These are phyloP conservation scores for Argyrosomus regius DNA, from an alignment of 2,797 vertebrate genomes.

Conservation along the genomic window DNA sequence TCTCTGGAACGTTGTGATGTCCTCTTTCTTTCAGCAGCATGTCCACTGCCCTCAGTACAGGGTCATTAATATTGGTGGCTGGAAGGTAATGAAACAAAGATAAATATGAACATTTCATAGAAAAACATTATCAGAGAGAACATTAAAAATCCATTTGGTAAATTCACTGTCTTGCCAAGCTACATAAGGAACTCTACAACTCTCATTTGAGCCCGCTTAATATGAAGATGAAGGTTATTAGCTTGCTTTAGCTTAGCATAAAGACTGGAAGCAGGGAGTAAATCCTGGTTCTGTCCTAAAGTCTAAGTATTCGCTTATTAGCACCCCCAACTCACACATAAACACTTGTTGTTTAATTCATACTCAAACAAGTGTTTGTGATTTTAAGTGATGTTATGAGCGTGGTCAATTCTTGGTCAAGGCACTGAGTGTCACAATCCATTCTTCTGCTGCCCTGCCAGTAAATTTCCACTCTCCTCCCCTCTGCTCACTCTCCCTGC, in stretches of 20 bases:
- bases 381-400: background rate
- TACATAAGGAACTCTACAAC: no score
- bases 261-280: background rate
- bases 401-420: background rate
- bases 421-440: no score
- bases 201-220: background rate
- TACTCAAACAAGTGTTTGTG: background rate
- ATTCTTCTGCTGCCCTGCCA: no score
- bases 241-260: background rate
- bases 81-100: conserved; percentile 24
- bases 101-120: background rate
- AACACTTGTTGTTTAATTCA: background rate
- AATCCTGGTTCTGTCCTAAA: background rate
- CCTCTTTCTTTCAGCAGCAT: no score
- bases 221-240: background rate
- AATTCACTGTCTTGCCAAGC: background rate
- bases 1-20: no score
- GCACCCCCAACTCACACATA: background rate
- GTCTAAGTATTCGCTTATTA: background rate
- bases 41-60: no score
- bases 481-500: no score
- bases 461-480: no score
- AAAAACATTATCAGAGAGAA: background rate
- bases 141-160: background rate
- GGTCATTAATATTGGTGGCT: conserved; percentile 90